Base-by-base conservation (phyloP, 2,888 invertebrate genomes). In the Ormyrus rosae region DNA sequence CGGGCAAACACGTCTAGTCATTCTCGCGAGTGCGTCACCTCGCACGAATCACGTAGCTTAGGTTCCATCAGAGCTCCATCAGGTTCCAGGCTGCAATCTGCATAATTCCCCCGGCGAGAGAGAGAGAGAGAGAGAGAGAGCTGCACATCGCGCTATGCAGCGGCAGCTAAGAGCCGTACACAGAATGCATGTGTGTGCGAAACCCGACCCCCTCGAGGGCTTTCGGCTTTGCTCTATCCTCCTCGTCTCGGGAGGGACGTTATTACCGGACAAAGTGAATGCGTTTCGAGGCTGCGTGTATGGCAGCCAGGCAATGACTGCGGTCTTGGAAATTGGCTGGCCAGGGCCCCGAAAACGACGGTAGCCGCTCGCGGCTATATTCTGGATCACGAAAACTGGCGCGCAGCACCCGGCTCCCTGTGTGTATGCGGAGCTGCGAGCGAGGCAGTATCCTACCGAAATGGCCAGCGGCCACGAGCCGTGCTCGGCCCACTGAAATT, bases 61-160 rank as follows among this genome's bases (percentile, higher is more conserved):
- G 83, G 85, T 84, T 84, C 86, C 86, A 86, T 86, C 87, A 86
- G 84, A 85, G 85, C 86, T 80, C 88, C 88, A 89, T 89, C 89
- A 88, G 87, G 85, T 85, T 85, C 87, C 87, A 88, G 88, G 87
- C 90, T 88, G 87, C 89, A 90, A 90, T 90, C 89, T 90, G 88
- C 90, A 90, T 90, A 90, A 90, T 90, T 89, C 85, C 85, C 87
- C 85, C 86, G 83, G 84, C 87, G 87, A 88, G 86, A 86, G 87
- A 88, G 34, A 34, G 34, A 34, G 34, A 34, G 34, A 34, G 34
- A 34, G 87, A 88, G 86, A 86, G 34, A 34, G 34, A 34, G 34
- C 34, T 34, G 34, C 3, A 34, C 34, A 34, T 34, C 2, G 34
- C 34, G 34, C 34, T 34, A 34, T 34, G 34, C 34, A 34, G 34